Evolutionary conservation across 2,888 invertebrate species (phyloP).

Genomic region (Acleris cristana): DNA sequence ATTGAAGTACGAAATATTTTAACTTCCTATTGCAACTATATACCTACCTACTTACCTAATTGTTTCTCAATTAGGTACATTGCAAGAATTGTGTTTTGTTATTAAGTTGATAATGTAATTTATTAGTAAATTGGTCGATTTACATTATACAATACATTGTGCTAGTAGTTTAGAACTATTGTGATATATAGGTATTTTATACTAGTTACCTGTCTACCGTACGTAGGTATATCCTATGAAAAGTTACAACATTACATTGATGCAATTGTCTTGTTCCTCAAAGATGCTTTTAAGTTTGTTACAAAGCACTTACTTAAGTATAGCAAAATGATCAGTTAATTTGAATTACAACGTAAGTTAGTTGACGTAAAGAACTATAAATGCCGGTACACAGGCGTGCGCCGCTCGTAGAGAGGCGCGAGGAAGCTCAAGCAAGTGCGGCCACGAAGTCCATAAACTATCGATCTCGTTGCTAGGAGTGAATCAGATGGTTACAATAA

Average conservation of each 20-base stretch:
- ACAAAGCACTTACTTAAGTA: no score
- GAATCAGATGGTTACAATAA: conserved; percentile 53
- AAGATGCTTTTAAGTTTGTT: no score
- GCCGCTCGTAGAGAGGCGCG: neutral
- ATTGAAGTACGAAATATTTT: no score
- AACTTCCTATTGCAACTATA: no score
- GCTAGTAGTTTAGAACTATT: neutral
- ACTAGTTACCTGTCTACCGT: no score
- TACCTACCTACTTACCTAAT: neutral
- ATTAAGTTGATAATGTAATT: neutral
- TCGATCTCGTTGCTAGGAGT: conserved; percentile 66
- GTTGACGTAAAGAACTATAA: conserved; percentile 13
- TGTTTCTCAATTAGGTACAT: conserved; percentile 6
- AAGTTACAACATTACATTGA: no score
- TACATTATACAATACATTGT: neutral
- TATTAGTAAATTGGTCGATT: conserved; percentile 21
- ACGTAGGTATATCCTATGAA: no score
- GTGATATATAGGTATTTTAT: neutral
- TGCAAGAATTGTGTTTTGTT: neutral
- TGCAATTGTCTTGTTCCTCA: no score
- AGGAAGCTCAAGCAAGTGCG: neutral
- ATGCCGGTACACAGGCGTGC: conserved; percentile 17
- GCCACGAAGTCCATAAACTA: conserved; percentile 51
- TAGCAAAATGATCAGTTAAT: neutral
- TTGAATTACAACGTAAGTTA: neutral